Conservation (phyloP, 2,888 invertebrate genomes). For the Eulithis prunata region DNA sequence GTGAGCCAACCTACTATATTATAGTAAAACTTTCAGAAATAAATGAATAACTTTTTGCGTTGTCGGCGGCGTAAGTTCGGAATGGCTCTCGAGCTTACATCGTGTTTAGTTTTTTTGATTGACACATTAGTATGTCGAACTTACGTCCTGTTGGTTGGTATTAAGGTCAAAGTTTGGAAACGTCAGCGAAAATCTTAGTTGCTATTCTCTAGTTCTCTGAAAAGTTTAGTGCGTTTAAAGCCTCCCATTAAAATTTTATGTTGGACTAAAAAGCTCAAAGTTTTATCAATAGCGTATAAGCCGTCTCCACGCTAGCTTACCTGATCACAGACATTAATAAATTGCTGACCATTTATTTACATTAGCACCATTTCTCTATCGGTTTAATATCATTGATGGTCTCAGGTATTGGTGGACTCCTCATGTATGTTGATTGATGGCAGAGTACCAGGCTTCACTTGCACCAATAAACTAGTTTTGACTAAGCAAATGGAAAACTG, state of each 20-base stretch:
- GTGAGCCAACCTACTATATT: no score
- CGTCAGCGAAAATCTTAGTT: no score
- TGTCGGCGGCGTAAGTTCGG: no score
- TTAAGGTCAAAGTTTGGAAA: no score
- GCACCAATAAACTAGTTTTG: neutral
- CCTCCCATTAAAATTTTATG: no score
- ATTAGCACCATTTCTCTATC: slow-evolving; percentile 82
- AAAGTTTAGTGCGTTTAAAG: no score
- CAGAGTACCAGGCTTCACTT: slow-evolving; percentile 51
- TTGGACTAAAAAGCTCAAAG: no score
- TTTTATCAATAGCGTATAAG: slow-evolving; percentile 30
- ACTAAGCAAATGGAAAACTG: neutral
- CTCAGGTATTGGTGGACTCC: slow-evolving; percentile 63
- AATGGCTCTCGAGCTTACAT: neutral
- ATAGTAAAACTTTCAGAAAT: no score
- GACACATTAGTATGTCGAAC: no score
- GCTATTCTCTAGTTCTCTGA: no score
- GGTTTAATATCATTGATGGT: slow-evolving; percentile 77
- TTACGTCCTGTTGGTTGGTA: no score
- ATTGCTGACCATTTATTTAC: slow-evolving; percentile 81
- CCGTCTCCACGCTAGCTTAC: slow-evolving; percentile 50
- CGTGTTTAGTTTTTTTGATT: neutral
- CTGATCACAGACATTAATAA: slow-evolving; percentile 69
- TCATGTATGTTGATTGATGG: slow-evolving; percentile 70
- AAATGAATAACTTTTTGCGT: no score